phyloP scores from a whole-genome alignment of 2,113 vertebrate genomes.

The Puffinus mauretanicus region DNA sequence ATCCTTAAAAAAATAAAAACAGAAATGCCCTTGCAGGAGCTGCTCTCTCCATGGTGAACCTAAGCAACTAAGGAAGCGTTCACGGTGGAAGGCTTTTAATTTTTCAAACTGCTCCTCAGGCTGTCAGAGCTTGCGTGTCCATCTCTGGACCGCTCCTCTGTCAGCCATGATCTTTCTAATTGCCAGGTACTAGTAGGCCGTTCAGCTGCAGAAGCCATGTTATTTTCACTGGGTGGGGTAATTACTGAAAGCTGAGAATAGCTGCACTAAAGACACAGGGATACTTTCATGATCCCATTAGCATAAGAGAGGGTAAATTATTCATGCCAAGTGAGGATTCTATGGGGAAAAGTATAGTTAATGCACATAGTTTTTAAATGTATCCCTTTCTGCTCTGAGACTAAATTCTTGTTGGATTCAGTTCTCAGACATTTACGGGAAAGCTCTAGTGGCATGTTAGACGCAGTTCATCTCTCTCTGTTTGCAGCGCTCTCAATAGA shows the following conservation, averaged over 20 bases:
- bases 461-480: conserved; percentile 85
- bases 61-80: conserved; percentile 31
- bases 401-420: conserved; percentile 98
- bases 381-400: conserved; percentile 92
- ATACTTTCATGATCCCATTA: conserved; percentile 99
- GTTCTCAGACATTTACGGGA: conserved; percentile 96
- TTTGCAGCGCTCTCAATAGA: conserved; percentile 83
- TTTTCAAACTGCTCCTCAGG: not conserved
- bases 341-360: conserved; percentile 99
- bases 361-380: conserved; percentile 99
- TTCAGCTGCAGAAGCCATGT: conserved; percentile 81
- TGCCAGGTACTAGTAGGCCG: conserved; percentile 74
- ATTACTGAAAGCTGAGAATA: conserved; percentile 96
- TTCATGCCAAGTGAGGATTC: conserved; percentile 98
- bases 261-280: conserved; percentile 88
- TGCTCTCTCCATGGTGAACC: not conserved
- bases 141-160: conserved; percentile 44
- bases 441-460: conserved; percentile 91
- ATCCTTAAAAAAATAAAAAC: not conserved
- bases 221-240: conserved; percentile 91
- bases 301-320: conserved; percentile 99
- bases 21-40: not conserved
- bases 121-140: conserved; percentile 32
- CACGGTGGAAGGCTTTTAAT: not conserved
- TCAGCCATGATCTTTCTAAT: conserved; percentile 73